phyloP scores from a whole-genome alignment of 2,888 invertebrate species.

The Mantis religiosa region DNA sequence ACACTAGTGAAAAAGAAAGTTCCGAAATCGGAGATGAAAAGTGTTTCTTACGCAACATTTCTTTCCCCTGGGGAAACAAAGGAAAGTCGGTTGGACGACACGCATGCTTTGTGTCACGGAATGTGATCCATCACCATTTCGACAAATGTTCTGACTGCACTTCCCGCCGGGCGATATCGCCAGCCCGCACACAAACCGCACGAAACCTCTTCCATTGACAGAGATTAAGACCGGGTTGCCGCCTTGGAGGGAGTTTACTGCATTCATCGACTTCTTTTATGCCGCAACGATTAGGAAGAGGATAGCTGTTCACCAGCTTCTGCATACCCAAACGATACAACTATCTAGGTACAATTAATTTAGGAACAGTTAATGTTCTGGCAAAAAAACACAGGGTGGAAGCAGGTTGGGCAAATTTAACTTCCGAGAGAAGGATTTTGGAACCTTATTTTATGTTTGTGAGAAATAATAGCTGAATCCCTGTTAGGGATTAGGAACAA shows the following conservation, averaged over 20 bases:
- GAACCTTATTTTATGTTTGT: too few species aligned
- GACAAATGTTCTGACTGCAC: background rate
- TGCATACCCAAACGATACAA: too few species aligned
- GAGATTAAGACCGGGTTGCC: background rate
- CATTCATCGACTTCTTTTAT: background rate
- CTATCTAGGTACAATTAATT: too few species aligned
- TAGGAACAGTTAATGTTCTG: too few species aligned
- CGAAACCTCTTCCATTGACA: background rate
- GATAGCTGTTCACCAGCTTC: too few species aligned
- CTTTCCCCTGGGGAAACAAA: background rate
- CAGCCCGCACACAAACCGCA: background rate
- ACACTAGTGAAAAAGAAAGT: background rate
- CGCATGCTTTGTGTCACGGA: background rate
- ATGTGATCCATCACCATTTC: slow-evolving; percentile 11
- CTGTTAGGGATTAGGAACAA: too few species aligned
- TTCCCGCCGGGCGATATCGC: background rate
- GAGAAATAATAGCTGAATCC: too few species aligned
- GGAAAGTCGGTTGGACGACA: background rate
- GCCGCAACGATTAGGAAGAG: background rate
- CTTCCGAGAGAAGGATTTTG: too few species aligned
- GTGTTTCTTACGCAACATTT: background rate
- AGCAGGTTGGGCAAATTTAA: too few species aligned
- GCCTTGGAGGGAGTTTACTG: background rate
- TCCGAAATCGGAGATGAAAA: background rate
- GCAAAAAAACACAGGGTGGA: too few species aligned